Percentiles rank a stretch among this genome's conserved stretches.
phyloP scores from a whole-genome alignment of 2,797 vertebrate species.

The Notoglanidium macrostoma region DNA sequence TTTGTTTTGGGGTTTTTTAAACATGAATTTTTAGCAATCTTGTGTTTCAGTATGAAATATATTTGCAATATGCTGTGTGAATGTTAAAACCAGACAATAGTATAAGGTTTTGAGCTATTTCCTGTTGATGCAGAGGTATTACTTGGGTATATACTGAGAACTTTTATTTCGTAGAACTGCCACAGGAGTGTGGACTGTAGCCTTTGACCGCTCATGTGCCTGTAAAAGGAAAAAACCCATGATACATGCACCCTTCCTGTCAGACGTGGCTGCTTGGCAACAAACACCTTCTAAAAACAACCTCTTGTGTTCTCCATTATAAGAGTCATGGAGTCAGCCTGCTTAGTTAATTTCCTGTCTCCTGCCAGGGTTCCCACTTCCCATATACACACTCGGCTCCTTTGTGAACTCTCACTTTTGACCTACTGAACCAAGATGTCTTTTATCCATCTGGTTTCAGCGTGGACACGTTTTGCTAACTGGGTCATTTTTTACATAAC shows the following conservation, averaged over 20 bases:
- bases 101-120: conserved; percentile 34
- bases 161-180: not conserved
- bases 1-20: not conserved
- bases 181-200: not conserved
- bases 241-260: conserved; percentile 10
- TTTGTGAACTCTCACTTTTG: conserved; percentile 20
- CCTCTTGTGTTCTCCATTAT: not conserved
- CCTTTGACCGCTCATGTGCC: conserved; percentile 27
- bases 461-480: conserved; percentile 14
- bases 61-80: not conserved
- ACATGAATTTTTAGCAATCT: not conserved
- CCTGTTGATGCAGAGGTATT: conserved; percentile 21
- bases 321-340: conserved; percentile 1
- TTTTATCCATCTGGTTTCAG: conserved; percentile 9
- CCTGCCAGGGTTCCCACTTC: conserved; percentile 51
- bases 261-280: not conserved
- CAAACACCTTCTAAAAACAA: conserved; percentile 36
- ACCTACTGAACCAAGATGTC: conserved; percentile 12
- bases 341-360: conserved; percentile 27
- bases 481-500: not conserved
- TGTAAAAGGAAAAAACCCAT: conserved; percentile 19
- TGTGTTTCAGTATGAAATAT: not conserved
- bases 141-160: conserved; percentile 31
- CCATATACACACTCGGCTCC: not conserved
- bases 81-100: not conserved